Evolutionary conservation across 2,888 invertebrate species (phyloP).

Genomic region (Drosophila neotestacea): DNA sequence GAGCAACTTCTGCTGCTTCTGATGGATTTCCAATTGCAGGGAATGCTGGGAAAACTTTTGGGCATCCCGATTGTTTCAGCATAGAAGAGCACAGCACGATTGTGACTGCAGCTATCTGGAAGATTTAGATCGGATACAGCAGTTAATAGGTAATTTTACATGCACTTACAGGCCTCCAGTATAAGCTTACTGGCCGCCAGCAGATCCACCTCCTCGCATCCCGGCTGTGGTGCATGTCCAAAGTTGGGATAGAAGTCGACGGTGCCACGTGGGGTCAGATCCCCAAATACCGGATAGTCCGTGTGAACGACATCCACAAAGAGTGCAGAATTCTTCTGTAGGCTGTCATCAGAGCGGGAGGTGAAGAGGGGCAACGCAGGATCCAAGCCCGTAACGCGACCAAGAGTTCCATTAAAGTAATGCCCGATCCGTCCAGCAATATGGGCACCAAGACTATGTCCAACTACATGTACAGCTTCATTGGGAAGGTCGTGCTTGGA

Average conservation of each 20-base stretch:
- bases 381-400: slow-evolving; percentile 84
- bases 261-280: slow-evolving; percentile 80
- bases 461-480: slow-evolving; percentile 80
- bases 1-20: slow-evolving; percentile 45
- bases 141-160: neutral
- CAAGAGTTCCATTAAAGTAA: slow-evolving; percentile 81
- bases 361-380: slow-evolving; percentile 84
- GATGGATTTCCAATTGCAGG: slow-evolving; percentile 74
- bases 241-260: slow-evolving; percentile 84
- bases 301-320: slow-evolving; percentile 85
- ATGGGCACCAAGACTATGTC: slow-evolving; percentile 84
- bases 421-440: slow-evolving; percentile 82
- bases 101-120: slow-evolving; percentile 84
- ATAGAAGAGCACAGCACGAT: slow-evolving; percentile 82
- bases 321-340: slow-evolving; percentile 72
- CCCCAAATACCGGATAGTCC: slow-evolving; percentile 83
- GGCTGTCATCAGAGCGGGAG: slow-evolving; percentile 72
- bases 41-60: slow-evolving; percentile 79
- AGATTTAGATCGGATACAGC: neutral
- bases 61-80: slow-evolving; percentile 83
- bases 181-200: slow-evolving; percentile 77
- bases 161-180: slow-evolving; percentile 74
- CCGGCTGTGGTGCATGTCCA: slow-evolving; percentile 82
- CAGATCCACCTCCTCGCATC: slow-evolving; percentile 82
- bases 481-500: slow-evolving; percentile 50